Evolutionary conservation across 2,888 invertebrate genomes (phyloP).

Genomic region (Diaperis boleti): DNA sequence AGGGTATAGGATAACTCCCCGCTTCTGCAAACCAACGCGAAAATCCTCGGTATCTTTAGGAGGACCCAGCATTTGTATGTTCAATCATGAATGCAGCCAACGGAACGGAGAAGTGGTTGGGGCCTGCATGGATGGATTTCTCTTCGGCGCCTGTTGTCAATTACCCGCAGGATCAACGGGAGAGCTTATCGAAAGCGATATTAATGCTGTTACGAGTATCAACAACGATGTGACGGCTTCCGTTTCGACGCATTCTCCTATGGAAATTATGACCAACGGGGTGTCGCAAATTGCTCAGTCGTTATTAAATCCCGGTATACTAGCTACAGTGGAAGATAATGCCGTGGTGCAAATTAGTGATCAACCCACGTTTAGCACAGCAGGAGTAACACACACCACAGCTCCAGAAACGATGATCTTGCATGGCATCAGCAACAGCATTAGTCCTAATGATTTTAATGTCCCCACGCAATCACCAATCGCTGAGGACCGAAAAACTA

Average conservation of each 20-base stretch:
- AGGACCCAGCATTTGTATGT: slow-evolving; percentile 90
- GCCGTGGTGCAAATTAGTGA: slow-evolving; percentile 59
- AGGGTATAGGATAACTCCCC: slow-evolving; percentile 87
- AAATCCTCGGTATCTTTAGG: slow-evolving; percentile 72
- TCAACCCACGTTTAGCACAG: slow-evolving; percentile 55
- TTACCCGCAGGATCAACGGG: slow-evolving; percentile 70
- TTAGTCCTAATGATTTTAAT: slow-evolving; percentile 60
- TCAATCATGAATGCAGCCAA: slow-evolving; percentile 89
- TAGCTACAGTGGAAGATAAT: slow-evolving; percentile 63
- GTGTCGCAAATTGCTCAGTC: slow-evolving; percentile 71
- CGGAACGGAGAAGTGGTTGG: slow-evolving; percentile 87
- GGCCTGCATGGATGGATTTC: slow-evolving; percentile 91
- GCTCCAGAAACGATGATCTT: slow-evolving; percentile 75
- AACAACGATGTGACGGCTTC: slow-evolving; percentile 47
- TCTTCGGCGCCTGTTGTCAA: slow-evolving; percentile 93
- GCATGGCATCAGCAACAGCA: slow-evolving; percentile 67
- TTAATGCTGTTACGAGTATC: slow-evolving; percentile 46
- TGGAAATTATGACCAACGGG: slow-evolving; percentile 71
- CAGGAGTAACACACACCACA: slow-evolving; percentile 62
- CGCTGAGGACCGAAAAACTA: slow-evolving; percentile 57
- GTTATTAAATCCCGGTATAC: slow-evolving; percentile 62
- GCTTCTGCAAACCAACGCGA: slow-evolving; percentile 80
- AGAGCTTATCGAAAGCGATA: slow-evolving; percentile 56
- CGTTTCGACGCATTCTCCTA: slow-evolving; percentile 42
- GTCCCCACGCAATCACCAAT: slow-evolving; percentile 46